Evolutionary conservation across 2,888 invertebrate species (phyloP).

Genomic region (Oxystoma pomonae): DNA sequence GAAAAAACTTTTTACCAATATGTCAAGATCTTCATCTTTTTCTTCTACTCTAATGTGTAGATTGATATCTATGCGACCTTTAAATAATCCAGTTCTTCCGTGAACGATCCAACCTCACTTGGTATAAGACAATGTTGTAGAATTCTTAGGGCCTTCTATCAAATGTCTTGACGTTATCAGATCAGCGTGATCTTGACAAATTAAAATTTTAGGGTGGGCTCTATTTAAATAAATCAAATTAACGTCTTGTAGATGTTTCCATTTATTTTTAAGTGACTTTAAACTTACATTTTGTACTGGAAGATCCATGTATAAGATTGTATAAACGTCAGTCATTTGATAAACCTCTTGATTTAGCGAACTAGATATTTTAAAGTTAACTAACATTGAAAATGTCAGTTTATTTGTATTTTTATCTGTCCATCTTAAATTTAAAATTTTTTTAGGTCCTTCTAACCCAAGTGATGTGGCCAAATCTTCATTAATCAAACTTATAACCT

Average conservation of each 20-base stretch:
- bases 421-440: neutral
- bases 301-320: neutral
- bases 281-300: neutral
- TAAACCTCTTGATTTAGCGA: neutral
- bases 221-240: neutral
- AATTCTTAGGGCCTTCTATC: neutral
- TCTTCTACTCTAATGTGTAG: too few species aligned
- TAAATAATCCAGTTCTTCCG: neutral
- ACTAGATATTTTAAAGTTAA: neutral
- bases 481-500: neutral
- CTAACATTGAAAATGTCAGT: too few species aligned
- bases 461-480: neutral
- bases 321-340: neutral
- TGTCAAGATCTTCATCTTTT: neutral
- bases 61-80: neutral
- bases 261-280: neutral
- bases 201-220: neutral
- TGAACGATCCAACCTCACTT: neutral
- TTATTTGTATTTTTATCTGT: neutral
- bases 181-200: neutral
- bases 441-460: neutral
- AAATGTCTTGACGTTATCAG: neutral
- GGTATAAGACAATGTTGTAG: neutral
- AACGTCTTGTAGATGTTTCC: neutral
- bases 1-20: neutral